phyloP scores from a whole-genome alignment of 1,140 invertebrate genomes.

The Colletes latitarsis region DNA sequence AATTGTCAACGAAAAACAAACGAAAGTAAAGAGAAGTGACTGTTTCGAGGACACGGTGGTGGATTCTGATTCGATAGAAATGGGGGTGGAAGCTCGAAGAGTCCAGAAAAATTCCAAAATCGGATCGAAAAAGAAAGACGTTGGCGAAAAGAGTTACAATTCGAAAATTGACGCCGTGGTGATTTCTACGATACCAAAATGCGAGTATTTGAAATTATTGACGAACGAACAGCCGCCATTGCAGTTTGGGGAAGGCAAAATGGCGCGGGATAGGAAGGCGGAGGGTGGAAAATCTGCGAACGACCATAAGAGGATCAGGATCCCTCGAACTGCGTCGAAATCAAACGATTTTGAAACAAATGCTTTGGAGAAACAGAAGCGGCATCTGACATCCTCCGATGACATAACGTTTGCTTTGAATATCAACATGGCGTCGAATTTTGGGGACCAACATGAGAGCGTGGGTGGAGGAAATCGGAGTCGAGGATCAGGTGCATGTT shows the following conservation, averaged over 20 bases:
- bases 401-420: conserved; percentile 70
- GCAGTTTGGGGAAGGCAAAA: neutral
- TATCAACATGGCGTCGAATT: conserved; percentile 52
- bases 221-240: neutral
- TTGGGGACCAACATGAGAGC: neutral
- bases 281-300: neutral
- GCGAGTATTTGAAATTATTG: conserved; percentile 54
- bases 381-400: conserved; percentile 65
- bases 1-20: neutral
- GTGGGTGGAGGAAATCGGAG: conserved; percentile 18
- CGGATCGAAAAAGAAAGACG: neutral
- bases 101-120: neutral
- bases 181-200: conserved; percentile 73
- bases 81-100: too few relatives aligned
- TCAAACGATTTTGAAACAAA: conserved; percentile 67
- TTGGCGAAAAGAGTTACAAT: too few relatives aligned
- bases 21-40: too few relatives aligned
- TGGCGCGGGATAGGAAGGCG: too few relatives aligned
- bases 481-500: conserved; percentile 36
- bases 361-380: conserved; percentile 55
- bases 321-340: conserved; percentile 68
- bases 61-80: too few relatives aligned
- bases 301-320: conserved; percentile 45
- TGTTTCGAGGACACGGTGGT: too few relatives aligned
- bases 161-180: conserved; percentile 54